Percentiles rank a stretch among this genome's conserved stretches.
Conservation (phyloP, 2,113 vertebrate genomes). For the Argyrosomus japonicus region DNA sequence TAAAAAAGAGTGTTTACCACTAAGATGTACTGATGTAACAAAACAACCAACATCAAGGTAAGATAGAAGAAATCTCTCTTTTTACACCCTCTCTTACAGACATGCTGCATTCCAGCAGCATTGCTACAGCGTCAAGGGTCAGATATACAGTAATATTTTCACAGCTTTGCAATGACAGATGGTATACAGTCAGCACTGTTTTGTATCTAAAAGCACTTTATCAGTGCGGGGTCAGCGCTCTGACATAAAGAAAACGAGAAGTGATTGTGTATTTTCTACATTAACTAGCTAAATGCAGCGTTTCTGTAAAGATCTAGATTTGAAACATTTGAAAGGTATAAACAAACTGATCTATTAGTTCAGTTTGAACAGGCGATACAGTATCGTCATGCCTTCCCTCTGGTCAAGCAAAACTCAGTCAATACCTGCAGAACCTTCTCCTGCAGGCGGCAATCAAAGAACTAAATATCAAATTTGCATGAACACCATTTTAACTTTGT, state of each 20-base stretch:
- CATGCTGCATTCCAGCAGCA: conserved; percentile 1
- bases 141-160: neutral
- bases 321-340: neutral
- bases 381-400: neutral
- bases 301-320: neutral
- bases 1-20: neutral
- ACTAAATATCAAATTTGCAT: conserved; percentile 29
- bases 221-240: neutral
- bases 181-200: neutral
- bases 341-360: neutral
- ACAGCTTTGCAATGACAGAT: neutral
- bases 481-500: conserved; percentile 15
- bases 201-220: neutral
- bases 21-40: conserved; percentile 10
- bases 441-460: conserved; percentile 18
- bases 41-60: neutral
- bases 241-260: neutral
- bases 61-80: neutral
- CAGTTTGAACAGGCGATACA: neutral
- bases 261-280: neutral
- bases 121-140: neutral
- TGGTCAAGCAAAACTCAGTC: neutral
- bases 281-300: neutral
- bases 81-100: conserved; percentile 22
- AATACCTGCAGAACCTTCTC: conserved; percentile 13